These are phyloP conservation scores for Chironomus riparius DNA, from an alignment of 2,888 invertebrate genomes.

Conservation along the genomic window DNA sequence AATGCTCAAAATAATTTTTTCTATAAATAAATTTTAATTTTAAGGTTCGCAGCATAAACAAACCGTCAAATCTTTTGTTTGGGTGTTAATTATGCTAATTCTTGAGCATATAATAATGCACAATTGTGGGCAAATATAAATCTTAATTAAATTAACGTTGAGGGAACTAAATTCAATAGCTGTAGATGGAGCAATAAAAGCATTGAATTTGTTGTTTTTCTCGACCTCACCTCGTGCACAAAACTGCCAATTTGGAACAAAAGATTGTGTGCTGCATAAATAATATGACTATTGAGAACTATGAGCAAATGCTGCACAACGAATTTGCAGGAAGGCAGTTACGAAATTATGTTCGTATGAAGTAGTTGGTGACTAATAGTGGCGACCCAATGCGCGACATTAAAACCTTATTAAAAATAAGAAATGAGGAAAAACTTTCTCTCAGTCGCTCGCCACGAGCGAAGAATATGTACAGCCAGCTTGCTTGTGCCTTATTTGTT, in stretches of 20 bases:
- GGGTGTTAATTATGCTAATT: slow-evolving; percentile 11
- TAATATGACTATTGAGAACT: slow-evolving; percentile 11
- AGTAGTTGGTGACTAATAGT: neutral
- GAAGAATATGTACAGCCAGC: neutral
- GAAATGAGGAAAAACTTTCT: slow-evolving; percentile 20
- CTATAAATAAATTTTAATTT: neutral
- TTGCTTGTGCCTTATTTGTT: neutral
- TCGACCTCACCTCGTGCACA: neutral
- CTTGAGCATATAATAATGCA: neutral
- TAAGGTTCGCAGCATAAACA: slow-evolving; percentile 20
- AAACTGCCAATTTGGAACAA: neutral
- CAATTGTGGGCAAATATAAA: neutral
- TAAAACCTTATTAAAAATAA: slow-evolving; percentile 22
- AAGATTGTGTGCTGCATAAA: neutral
- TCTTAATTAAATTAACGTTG: no score
- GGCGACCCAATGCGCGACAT: slow-evolving; percentile 15
- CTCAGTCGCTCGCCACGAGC: neutral
- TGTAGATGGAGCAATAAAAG: neutral
- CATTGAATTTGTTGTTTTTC: neutral
- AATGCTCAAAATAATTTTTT: neutral
- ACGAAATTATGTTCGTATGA: neutral
- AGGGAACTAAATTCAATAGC: no score
- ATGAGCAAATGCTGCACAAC: neutral
- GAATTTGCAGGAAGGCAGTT: neutral
- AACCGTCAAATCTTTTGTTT: slow-evolving; percentile 22